Evolutionary conservation across 1,140 invertebrate species (phyloP), one percentile per base, ranked within the genome.

Genomic region (Dinoponera quadriceps): DNA sequence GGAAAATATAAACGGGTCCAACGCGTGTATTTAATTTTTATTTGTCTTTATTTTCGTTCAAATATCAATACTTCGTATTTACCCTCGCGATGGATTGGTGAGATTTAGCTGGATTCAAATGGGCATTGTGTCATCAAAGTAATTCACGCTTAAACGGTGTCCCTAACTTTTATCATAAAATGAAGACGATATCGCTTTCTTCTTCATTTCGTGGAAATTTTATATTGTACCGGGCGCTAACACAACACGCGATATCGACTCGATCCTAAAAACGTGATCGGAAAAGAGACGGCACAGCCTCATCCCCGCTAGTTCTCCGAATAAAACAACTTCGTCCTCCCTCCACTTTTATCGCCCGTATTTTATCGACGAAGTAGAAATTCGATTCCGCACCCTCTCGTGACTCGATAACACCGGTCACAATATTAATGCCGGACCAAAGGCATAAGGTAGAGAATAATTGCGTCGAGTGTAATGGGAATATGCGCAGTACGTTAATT

Each of bases 281-380:
- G 5, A 63, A 38, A 82, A 51, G 9, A 48, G 49, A 18, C 1
- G 59, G 22, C 44, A 27, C 75, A 62, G 51, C 66, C 49, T 80
- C 66, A 44, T 69, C 18, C 33, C 20, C n/a, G n/a, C 14, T 62
- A 38, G 11, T 25, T 49, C 18, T 65, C 25, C n/a, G 54, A 49
- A 57, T 54, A 77, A 85, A 65, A 60, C 72, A 27, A 38, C 3
- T 18, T 29, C 5, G 22, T 20, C 33, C 25, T 3, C 18, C 38
- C n/a, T n/a, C n/a, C 25, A 20, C n/a, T 62, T 73, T 74, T 38
- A 5, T 75, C 0, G n/a, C 16, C 44, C 71, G 44, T 77, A 85
- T 71, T 51, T 75, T 72, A 25, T 18, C 33, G 13, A 27, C 25
- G 55, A 85, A 81, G 75, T 82, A 69, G 65, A 87, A 85, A 85